Conservation (phyloP, 1,140 invertebrate genomes). For the Ganaspis sp. region DNA sequence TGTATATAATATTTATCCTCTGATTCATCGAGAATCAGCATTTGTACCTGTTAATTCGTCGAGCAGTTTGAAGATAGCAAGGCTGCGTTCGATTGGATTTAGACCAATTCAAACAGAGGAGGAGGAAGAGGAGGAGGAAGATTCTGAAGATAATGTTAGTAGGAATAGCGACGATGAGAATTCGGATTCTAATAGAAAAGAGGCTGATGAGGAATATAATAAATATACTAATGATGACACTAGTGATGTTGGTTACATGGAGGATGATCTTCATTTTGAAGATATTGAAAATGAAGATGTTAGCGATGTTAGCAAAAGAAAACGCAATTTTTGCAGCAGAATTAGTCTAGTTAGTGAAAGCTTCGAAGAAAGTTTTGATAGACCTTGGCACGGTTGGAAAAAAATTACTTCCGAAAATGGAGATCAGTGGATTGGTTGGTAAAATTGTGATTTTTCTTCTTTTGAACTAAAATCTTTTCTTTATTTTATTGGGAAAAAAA, state of each 20-base stretch:
- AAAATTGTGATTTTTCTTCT: not conserved
- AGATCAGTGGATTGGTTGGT: conserved; percentile 63
- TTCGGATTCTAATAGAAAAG: conserved; percentile 46
- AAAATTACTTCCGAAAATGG: conserved; percentile 52
- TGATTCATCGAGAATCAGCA: conserved; percentile 55
- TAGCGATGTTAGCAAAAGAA: conserved; percentile 8
- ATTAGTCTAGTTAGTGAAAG: not conserved
- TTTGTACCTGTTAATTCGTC: conserved; percentile 67
- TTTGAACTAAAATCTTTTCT: not conserved
- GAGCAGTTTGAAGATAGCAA: conserved; percentile 62
- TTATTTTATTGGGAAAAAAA: conserved; percentile 17
- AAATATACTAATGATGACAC: conserved; percentile 71
- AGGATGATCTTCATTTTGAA: conserved; percentile 69
- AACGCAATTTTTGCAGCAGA: not conserved
- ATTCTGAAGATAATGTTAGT: conserved; percentile 32
- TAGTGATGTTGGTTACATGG: conserved; percentile 69
- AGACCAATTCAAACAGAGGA: conserved; percentile 61
- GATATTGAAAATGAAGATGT: conserved; percentile 69
- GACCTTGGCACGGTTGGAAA: conserved; percentile 70
- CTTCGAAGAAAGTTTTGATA: conserved; percentile 57
- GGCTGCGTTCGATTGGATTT: conserved; percentile 70
- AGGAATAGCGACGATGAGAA: conserved; percentile 34
- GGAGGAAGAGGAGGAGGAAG: conserved; percentile 10
- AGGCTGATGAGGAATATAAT: conserved; percentile 67
- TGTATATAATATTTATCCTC: conserved; percentile 32